Conservation (phyloP, 1,140 invertebrate species). For the Drosophila bifasciata region DNA sequence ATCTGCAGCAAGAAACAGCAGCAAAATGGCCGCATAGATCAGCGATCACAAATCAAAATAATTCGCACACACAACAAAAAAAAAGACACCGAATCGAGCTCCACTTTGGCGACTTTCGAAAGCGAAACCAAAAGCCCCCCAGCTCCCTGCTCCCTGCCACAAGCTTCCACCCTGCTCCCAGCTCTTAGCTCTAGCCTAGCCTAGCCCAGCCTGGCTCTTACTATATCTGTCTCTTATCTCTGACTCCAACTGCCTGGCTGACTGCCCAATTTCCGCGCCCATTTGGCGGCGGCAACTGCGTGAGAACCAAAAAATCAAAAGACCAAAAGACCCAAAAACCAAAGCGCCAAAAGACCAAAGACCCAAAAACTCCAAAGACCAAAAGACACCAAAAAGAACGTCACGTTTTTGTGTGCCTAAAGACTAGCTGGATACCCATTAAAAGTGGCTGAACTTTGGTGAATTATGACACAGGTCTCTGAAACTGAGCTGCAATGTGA, state of each 20-base stretch:
- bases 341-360: slow-evolving; percentile 2
- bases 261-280: slow-evolving; percentile 73
- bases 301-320: slow-evolving; percentile 69
- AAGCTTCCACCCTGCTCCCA: slow-evolving; percentile 27
- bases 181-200: background rate
- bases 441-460: too few relatives aligned
- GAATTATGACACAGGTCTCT: too few relatives aligned
- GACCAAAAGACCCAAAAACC: slow-evolving; percentile 10
- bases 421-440: too few relatives aligned
- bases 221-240: slow-evolving; percentile 3
- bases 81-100: slow-evolving; percentile 14
- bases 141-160: slow-evolving; percentile 4
- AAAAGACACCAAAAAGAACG: too few relatives aligned
- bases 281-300: slow-evolving; percentile 54
- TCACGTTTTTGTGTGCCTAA: too few relatives aligned
- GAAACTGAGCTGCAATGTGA: too few relatives aligned
- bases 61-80: background rate
- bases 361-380: too few relatives aligned
- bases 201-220: too few relatives aligned
- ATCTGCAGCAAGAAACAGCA: too few relatives aligned
- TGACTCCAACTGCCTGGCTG: slow-evolving; percentile 14
- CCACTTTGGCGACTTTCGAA: slow-evolving; percentile 40
- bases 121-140: slow-evolving; percentile 1
- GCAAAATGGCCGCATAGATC: slow-evolving; percentile 37
- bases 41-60: slow-evolving; percentile 44